Conservation (phyloP, 2,797 vertebrate genomes). For the Thunnus albacares region DNA sequence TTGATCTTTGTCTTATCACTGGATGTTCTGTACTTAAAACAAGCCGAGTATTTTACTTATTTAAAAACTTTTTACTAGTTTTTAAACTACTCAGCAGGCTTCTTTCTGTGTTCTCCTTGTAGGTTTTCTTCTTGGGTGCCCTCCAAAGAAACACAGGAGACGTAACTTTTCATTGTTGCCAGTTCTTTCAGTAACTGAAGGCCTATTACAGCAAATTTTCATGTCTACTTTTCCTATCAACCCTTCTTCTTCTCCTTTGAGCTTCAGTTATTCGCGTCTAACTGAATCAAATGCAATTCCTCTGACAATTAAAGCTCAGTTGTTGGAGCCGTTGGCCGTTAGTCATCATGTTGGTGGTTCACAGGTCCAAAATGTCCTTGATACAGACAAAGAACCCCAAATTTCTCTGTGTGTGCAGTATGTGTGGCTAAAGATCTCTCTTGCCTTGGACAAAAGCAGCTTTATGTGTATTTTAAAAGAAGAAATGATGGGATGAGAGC, state of each 20-base stretch:
- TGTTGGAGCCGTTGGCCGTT: not conserved
- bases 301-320: not conserved
- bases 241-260: not conserved
- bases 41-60: not conserved
- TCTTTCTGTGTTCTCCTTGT: not conserved
- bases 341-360: not conserved
- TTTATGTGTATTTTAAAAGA: slow-evolving; percentile 37
- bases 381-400: too few species aligned
- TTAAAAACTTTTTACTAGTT: not conserved
- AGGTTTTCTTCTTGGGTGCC: slow-evolving; percentile 19
- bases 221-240: not conserved
- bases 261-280: not conserved
- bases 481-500: slow-evolving; percentile 35
- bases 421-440: not conserved
- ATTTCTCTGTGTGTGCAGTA: too few species aligned
- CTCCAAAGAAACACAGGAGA: slow-evolving; percentile 1
- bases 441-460: not conserved
- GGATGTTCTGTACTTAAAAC: not conserved
- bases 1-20: not conserved
- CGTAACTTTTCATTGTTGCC: not conserved
- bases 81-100: not conserved
- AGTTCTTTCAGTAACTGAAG: not conserved
- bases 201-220: not conserved
- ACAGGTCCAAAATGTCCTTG: too few species aligned
- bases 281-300: slow-evolving; percentile 9